phyloP scores from a whole-genome alignment of 2,113 vertebrate species.

The Phaetusa simplex region DNA sequence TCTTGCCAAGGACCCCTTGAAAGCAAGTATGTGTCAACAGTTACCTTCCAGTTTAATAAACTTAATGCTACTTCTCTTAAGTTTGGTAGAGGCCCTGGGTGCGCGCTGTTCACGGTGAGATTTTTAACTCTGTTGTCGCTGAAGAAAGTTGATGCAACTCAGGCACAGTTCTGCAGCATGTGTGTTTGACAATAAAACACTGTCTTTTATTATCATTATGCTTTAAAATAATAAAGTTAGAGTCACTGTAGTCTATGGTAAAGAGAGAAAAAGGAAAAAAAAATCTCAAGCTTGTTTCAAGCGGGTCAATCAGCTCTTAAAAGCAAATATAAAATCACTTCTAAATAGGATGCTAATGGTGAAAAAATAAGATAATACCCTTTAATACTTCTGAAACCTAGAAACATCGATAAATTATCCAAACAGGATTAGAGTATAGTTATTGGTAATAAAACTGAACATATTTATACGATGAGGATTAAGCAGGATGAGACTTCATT shows the following conservation, averaged over 20 bases:
- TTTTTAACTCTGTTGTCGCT: neutral
- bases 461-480: neutral
- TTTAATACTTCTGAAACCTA: neutral
- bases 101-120: neutral
- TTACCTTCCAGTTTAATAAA: constrained; percentile 71
- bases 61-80: constrained; percentile 47
- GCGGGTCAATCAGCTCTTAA: neutral
- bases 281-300: neutral
- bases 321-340: neutral
- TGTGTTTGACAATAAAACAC: neutral
- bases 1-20: constrained; percentile 74
- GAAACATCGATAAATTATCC: constrained; percentile 23
- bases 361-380: neutral
- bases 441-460: neutral
- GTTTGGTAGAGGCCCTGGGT: neutral
- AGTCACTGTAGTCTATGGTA: neutral
- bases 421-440: neutral
- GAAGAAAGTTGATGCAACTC: neutral
- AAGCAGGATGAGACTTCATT: neutral
- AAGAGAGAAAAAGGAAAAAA: neutral
- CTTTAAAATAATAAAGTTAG: neutral
- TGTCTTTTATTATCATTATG: neutral
- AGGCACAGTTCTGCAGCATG: neutral
- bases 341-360: neutral
- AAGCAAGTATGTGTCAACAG: constrained; percentile 71